phyloP scores from a whole-genome alignment of 2,797 vertebrate species.

The Macropodus opercularis region DNA sequence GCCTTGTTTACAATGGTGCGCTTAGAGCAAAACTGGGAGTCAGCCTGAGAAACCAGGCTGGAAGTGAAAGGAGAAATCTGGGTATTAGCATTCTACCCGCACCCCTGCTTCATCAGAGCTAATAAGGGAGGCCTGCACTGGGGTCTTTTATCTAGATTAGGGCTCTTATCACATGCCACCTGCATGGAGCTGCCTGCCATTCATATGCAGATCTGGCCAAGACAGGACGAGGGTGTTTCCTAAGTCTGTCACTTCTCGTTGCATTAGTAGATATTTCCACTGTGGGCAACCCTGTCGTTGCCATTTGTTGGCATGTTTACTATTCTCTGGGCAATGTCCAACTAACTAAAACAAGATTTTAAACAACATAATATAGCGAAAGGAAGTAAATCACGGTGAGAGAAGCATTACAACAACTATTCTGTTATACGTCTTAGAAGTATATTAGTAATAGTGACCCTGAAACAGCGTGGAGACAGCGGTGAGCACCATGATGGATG shows the following conservation, averaged over 20 bases:
- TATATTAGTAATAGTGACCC: slow-evolving; percentile 68
- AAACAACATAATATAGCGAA: neutral
- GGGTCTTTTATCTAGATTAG: slow-evolving; percentile 80
- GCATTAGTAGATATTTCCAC: slow-evolving; percentile 59
- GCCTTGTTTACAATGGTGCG: slow-evolving; percentile 69
- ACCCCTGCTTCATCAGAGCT: slow-evolving; percentile 72
- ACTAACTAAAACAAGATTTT: neutral
- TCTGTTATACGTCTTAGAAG: slow-evolving; percentile 20
- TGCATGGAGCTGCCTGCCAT: slow-evolving; percentile 74
- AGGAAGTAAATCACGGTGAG: neutral
- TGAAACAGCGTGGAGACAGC: slow-evolving; percentile 58
- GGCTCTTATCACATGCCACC: slow-evolving; percentile 78
- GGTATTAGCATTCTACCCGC: slow-evolving; percentile 76
- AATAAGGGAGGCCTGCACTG: slow-evolving; percentile 75
- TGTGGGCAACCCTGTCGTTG: slow-evolving; percentile 51
- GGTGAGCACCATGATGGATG: slow-evolving; percentile 60
- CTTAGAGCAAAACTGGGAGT: slow-evolving; percentile 48
- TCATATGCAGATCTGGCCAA: slow-evolving; percentile 75
- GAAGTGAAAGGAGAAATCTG: slow-evolving; percentile 46
- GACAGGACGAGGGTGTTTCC: slow-evolving; percentile 61
- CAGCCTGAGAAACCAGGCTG: slow-evolving; percentile 36
- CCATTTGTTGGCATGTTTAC: slow-evolving; percentile 49
- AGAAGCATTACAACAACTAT: slow-evolving; percentile 41
- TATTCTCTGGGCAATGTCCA: too few relatives aligned
- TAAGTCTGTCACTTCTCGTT: slow-evolving; percentile 72